Evolutionary conservation across 2,797 vertebrate genomes (phyloP), one percentile per base, ranked within the genome.

Genomic region (Corythornis leucogaster): DNA sequence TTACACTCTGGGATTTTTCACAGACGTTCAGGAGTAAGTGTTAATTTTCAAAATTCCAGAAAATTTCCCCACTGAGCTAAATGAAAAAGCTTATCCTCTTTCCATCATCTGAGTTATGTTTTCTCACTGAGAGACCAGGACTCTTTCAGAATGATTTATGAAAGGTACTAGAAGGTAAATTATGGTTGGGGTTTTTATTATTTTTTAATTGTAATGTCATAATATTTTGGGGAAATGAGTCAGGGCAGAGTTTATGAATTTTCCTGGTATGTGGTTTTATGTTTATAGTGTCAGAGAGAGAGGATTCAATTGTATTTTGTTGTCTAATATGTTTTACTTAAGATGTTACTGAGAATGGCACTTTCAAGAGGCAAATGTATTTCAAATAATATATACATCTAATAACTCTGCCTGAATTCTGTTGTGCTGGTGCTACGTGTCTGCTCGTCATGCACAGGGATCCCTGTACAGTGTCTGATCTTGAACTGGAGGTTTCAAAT

Each of bases 381-480:
- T 68, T 35, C 28, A 45, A 13, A 18, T 30, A 19, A 24, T 8
- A 50, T 14, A 1, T 2, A 8, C 15, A 19, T 24, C 4, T 35
- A 35, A 8, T 13, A 33, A 54, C 6, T 61, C 43, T 2, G 2
- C 71, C 19, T 4, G n/a, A 22, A 8, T 12, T 64, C 13, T 43
- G 31, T 28, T 40, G 42, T 19, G 20, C 10, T 20, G 43, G 22
- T 64, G 35, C 42, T 22, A 1, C 0, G 1, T 12, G 16, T 10
- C 5, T 5, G 6, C 8, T 31, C 3, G 2, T 24, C 11, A 1
- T 2, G 11, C 3, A 8, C 26, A 24, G 68, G 18, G 15, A 25
- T 50, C 59, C 12, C 40, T 31, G 30, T 22, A 4, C 24, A 5
- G 24, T 5, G 26, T 18, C 19, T n/a, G 22, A 38, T 53, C 0